Base-by-base conservation (phyloP, 2,797 vertebrate species). In the Pipistrellus pipistrellus region DNA sequence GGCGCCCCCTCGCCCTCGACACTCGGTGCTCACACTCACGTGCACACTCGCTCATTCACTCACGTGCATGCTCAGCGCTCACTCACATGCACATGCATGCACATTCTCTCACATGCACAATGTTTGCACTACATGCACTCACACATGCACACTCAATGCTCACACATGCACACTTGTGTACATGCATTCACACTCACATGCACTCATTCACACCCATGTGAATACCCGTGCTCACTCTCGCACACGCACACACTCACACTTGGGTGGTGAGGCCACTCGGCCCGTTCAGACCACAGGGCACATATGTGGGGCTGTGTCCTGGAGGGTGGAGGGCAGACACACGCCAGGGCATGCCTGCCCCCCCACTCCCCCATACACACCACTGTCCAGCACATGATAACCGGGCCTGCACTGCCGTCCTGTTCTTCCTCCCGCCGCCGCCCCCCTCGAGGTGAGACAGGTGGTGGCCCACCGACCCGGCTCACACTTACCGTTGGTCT, bases 401-500 rank as follows among this genome's bases (percentile, higher is more conserved):
- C 35, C 66, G 38, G 6, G 66, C 25, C 2, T 14, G 57, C 57
- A 13, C 57, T 1, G 25, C n/a, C 0, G 1, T 2, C 32, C 32
- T 13, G 18, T 10, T 27, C 75, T 53, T 18, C 8, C 78, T 20
- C 55, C 35, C 0, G 18, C 0, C 9, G 35, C 32, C 44, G 44
- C 1, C 23, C 23, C 55, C 55, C 23, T 4, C 23, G 1, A 10
- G 23, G 57, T 5, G 25, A 59, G 57, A 25, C 25, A 3, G 4
- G 55, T 0, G 55, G 35, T n/a, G 32, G 3, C 32, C 11, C 9
- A 2, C 46, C 18, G 0, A 18, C 59, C 84, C 75, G 88, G 97
- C 92, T 85, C 3, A 84, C 94, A 98, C 98, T 98, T 97, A 98
- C 98, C 98, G 89, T 96, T 96, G 92, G 98, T 97, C 97, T 98